phyloP scores from a whole-genome alignment of 64 coral and sea anemone genomes.

The Pachyseris speciosa region DNA sequence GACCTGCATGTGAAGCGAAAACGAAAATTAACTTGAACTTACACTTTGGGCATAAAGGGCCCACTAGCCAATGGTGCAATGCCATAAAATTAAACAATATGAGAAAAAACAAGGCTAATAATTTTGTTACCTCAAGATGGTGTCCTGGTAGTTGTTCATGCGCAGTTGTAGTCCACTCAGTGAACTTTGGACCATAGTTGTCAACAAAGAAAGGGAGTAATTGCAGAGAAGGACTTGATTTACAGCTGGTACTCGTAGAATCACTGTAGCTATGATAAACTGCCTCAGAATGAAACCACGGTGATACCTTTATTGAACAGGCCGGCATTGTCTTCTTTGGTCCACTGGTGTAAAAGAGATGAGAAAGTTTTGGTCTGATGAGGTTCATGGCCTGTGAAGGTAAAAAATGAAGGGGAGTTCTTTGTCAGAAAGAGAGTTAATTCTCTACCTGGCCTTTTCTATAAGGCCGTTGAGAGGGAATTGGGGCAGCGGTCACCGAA shows the following conservation, averaged over 20 bases:
- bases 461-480: no score
- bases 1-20: background rate
- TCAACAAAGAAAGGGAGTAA: conserved; percentile 56
- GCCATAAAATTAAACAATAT: no score
- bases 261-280: conserved; percentile 32
- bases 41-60: no score
- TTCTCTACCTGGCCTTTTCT: no score
- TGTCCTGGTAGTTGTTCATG: conserved; percentile 57
- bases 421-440: background rate
- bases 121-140: conserved; percentile 60
- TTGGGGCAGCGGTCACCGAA: no score
- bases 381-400: background rate
- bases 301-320: background rate
- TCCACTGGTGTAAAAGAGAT: conserved; percentile 38
- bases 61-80: no score
- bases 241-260: background rate
- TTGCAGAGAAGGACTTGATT: background rate
- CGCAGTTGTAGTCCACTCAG: conserved; percentile 63
- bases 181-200: conserved; percentile 47
- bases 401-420: background rate
- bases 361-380: conserved; percentile 21
- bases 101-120: no score
- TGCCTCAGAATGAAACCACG: background rate
- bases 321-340: conserved; percentile 28
- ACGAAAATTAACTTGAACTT: background rate